Conservation (phyloP, 2,113 vertebrate genomes). For the Petaurus breviceps region DNA sequence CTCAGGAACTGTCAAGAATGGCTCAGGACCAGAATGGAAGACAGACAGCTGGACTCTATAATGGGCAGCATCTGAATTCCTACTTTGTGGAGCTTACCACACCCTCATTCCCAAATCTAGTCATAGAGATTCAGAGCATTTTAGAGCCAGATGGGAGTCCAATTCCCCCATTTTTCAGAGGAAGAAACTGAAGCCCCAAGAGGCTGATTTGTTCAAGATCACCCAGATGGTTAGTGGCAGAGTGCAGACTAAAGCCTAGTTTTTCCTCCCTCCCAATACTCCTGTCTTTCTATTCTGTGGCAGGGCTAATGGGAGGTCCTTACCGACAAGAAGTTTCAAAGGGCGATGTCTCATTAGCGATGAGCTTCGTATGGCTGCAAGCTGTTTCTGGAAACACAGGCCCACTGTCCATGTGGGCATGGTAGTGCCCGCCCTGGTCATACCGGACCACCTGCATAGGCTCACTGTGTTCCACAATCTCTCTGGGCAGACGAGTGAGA, state of each 20-base stretch:
- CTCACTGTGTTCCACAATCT: constrained; percentile 95
- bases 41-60: background rate
- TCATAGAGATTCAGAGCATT: background rate
- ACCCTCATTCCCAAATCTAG: background rate
- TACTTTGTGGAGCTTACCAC: background rate
- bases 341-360: constrained; percentile 89
- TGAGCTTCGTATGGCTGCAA: constrained; percentile 94
- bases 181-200: background rate
- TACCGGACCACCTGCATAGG: constrained; percentile 95
- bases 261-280: background rate
- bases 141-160: background rate
- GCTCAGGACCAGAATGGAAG: background rate
- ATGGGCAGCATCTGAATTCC: background rate
- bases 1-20: background rate
- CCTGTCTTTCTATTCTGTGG: background rate
- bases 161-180: background rate
- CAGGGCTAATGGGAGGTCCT: constrained; percentile 54
- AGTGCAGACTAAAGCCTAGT: background rate
- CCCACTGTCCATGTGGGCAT: constrained; percentile 96
- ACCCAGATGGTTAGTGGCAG: background rate
- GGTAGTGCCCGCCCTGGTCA: constrained; percentile 93
- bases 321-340: constrained; percentile 96
- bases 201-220: background rate
- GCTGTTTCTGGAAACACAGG: constrained; percentile 89
- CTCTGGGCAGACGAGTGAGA: constrained; percentile 91